Percentiles rank a stretch among this genome's conserved stretches.
Evolutionary conservation across 2,797 vertebrate species (phyloP).

Genomic region (Discoglossus pictus): DNA sequence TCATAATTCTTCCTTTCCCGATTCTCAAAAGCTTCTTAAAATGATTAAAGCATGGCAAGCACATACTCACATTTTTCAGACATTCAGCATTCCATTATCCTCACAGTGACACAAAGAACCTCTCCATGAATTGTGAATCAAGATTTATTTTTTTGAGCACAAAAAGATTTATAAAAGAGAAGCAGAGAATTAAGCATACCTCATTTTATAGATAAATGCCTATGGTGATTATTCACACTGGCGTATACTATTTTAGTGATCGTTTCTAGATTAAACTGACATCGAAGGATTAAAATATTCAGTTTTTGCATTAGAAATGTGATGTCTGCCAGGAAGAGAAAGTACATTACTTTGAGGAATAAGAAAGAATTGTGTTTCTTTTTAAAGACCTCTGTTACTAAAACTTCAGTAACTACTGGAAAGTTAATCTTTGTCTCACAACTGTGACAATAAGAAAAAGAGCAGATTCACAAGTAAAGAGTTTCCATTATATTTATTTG

Average conservation of each 20-base stretch:
- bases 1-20: slow-evolving; percentile 13
- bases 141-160: slow-evolving; percentile 11
- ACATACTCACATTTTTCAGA: slow-evolving; percentile 19
- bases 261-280: slow-evolving; percentile 33
- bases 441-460: background rate
- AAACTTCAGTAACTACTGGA: slow-evolving; percentile 30
- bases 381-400: slow-evolving; percentile 20
- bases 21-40: slow-evolving; percentile 28
- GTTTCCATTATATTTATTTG: no score
- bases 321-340: slow-evolving; percentile 3
- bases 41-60: slow-evolving; percentile 19
- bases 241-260: slow-evolving; percentile 17
- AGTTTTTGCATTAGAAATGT: slow-evolving; percentile 23
- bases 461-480: no score
- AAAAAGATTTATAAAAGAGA: slow-evolving; percentile 11
- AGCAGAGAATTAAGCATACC: slow-evolving; percentile 7
- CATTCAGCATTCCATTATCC: slow-evolving; percentile 11
- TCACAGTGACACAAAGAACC: slow-evolving; percentile 28
- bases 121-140: slow-evolving; percentile 2
- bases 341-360: slow-evolving; percentile 14
- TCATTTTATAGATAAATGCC: slow-evolving; percentile 16
- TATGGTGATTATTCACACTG: slow-evolving; percentile 8
- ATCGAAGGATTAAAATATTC: slow-evolving; percentile 21
- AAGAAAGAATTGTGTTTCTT: slow-evolving; percentile 26
- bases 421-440: slow-evolving; percentile 21